Evolutionary conservation across 2,797 vertebrate genomes (phyloP).

Genomic region (Bradypus variegatus): DNA sequence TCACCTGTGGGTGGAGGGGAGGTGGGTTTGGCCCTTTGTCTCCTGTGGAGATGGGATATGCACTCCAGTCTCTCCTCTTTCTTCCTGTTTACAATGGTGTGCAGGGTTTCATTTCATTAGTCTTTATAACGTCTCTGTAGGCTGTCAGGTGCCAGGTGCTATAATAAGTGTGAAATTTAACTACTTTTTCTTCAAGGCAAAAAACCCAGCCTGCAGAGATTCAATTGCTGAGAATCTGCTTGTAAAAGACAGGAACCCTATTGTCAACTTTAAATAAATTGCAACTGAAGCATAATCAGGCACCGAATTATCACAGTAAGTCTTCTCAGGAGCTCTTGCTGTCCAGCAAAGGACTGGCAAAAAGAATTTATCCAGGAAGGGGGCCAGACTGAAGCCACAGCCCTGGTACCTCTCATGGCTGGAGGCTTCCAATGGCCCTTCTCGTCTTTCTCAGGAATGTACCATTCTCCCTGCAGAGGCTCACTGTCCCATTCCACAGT

Average conservation of each 20-base stretch:
- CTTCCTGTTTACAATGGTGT: slow-evolving; percentile 38
- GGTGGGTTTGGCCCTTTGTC: neutral
- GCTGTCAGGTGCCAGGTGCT: slow-evolving; percentile 51
- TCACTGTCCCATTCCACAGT: neutral
- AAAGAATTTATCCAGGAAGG: slow-evolving; percentile 54
- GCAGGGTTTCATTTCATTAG: slow-evolving; percentile 49
- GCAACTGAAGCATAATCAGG: slow-evolving; percentile 66
- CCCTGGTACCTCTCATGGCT: slow-evolving; percentile 58
- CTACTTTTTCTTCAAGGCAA: slow-evolving; percentile 56
- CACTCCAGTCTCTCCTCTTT: neutral
- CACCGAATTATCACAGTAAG: slow-evolving; percentile 65
- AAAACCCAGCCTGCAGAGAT: slow-evolving; percentile 47
- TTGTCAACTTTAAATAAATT: slow-evolving; percentile 66
- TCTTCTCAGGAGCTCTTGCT: slow-evolving; percentile 63
- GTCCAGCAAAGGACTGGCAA: slow-evolving; percentile 65
- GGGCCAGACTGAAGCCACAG: slow-evolving; percentile 53
- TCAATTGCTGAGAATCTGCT: slow-evolving; percentile 49
- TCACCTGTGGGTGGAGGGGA: neutral
- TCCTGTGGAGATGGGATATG: neutral
- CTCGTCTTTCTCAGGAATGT: neutral
- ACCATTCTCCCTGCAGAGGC: neutral
- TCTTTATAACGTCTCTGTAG: slow-evolving; percentile 51
- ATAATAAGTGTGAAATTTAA: slow-evolving; percentile 67
- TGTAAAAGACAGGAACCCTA: slow-evolving; percentile 55
- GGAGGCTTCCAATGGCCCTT: slow-evolving; percentile 60